Evolutionary conservation across 1,140 invertebrate genomes (phyloP), one percentile per base, ranked within the genome.

Genomic region (Carposina sasakii): DNA sequence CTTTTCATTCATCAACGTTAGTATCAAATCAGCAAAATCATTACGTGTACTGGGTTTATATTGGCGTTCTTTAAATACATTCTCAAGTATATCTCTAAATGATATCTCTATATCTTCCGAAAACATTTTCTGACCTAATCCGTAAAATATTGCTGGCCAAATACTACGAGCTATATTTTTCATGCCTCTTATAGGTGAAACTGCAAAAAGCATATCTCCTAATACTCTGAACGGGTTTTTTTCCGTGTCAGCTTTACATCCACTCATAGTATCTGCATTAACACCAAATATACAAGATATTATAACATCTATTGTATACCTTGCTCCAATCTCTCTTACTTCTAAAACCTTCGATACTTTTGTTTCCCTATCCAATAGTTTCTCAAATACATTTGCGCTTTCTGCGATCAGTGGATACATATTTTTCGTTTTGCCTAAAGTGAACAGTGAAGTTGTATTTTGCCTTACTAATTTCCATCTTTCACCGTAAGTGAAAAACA

Each of bases 381-480:
- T 49, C 10, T 75, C 67, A 2, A 88, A 57, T 8, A 77, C 63
- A 0, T 69, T 15, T 0, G 53, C 53, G 13, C 87, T 79, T 3
- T 73, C 42, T 0, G 66, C 16, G 46, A 89, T 78, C 1, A 82
- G 48, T 0, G 77, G 59, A 50, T 83, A 85, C 82, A 90, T 89
- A 10, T 72, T 69, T 60, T 85, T 87, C 52, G 90, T 84, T 67
- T 90, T 90, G 9, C 78, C 71, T 2, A 85, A 73, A 3, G 87
- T 86, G 60, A 90, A 91, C 2, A 87, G 85, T 2, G 89, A 89
- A 6, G 86, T 87, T 21, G 89, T 63, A 40, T 89, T 88, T 15
- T 72, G 62, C 33, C 89, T 61, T 2, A 89, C 59, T 15, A 83
- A 56, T 59, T 86, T 87, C 90, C 90, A 90, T 15, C 72, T 58